Base-by-base conservation (phyloP, 2,888 invertebrate species). In the Agrotis puta region DNA sequence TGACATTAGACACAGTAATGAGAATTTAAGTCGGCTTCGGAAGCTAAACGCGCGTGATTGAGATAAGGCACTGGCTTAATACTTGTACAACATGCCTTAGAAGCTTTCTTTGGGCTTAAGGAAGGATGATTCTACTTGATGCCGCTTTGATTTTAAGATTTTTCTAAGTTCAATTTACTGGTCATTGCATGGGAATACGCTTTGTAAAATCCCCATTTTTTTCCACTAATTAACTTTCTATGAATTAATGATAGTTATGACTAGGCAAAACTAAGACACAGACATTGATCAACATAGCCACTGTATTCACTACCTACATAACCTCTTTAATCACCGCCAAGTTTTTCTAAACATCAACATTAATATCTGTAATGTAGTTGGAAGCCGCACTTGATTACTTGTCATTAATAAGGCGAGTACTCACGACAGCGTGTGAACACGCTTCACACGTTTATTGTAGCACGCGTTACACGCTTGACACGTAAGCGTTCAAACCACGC, bases 1-100 rank as follows among this genome's bases (percentile, higher is more conserved):
- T 90, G 92, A 91, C 92, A 92, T 94, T 92, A 94, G 92, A 89
- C 89, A 89, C 89, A 89, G 92, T 92, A 92, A 93, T 93, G 92
- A 93, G 89, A 87, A 89, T 91, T 93, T 89, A 88, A 90, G 89
- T 87, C 86, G 87, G 83, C 77, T 82, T 65, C 64, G 74, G 82
- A 78, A 77, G 81, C 80, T 76, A 76, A 79, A 76, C 78, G 80
- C 70, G 77, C 70, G 77, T 82, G 85, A 86, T 87, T 83, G 74
- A 82, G 86, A 85, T 86, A 86, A 85, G 77, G 62, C 57, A 59
- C 47, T 65, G 56, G 47, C 33, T 75, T 77, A 69, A 73, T 73
- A 67, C 82, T 73, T 81, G 84, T 83, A 70, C 54, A 67, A 83
- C 83, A 81, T 51, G 78, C 57, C 51, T 63, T 53, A 75, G 54